Conservation (phyloP, 2,113 vertebrate genomes). For the Meriones unguiculatus region DNA sequence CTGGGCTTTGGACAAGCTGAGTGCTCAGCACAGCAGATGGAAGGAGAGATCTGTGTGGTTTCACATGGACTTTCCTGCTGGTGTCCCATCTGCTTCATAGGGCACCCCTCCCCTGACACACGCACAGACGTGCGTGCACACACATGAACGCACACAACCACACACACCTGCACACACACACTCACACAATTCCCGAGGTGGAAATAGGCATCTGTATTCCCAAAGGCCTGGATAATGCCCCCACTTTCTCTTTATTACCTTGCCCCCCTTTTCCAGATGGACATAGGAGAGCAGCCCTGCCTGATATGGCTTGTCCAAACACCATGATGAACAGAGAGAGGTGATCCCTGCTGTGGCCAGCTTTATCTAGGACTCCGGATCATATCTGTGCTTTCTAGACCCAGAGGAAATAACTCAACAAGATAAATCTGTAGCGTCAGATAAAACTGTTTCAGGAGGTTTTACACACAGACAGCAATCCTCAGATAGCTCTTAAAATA, state of each 20-base stretch:
- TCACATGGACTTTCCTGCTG: slow-evolving; percentile 47
- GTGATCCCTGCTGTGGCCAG: neutral
- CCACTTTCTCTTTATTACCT: neutral
- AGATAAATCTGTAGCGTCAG: slow-evolving; percentile 69
- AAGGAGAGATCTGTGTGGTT: slow-evolving; percentile 45
- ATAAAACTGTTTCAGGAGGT: slow-evolving; percentile 59
- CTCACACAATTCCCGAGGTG: neutral
- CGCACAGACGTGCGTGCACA: neutral
- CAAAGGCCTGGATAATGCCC: neutral
- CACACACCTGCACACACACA: too few relatives aligned
- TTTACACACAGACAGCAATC: slow-evolving; percentile 52
- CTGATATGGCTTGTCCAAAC: neutral
- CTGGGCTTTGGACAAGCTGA: slow-evolving; percentile 29
- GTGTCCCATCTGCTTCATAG: slow-evolving; percentile 56
- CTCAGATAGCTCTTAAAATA: slow-evolving; percentile 73
- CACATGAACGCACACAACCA: neutral
- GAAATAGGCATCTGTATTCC: neutral
- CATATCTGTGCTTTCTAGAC: slow-evolving; percentile 66
- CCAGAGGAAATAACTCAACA: slow-evolving; percentile 68
- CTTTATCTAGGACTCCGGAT: slow-evolving; percentile 52
- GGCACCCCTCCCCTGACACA: neutral
- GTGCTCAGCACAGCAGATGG: slow-evolving; percentile 65
- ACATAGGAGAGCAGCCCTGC: neutral
- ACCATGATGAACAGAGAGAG: neutral
- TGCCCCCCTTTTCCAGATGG: neutral